phyloP scores from a whole-genome alignment of 2,797 vertebrate species.

The Poecilia wingei region DNA sequence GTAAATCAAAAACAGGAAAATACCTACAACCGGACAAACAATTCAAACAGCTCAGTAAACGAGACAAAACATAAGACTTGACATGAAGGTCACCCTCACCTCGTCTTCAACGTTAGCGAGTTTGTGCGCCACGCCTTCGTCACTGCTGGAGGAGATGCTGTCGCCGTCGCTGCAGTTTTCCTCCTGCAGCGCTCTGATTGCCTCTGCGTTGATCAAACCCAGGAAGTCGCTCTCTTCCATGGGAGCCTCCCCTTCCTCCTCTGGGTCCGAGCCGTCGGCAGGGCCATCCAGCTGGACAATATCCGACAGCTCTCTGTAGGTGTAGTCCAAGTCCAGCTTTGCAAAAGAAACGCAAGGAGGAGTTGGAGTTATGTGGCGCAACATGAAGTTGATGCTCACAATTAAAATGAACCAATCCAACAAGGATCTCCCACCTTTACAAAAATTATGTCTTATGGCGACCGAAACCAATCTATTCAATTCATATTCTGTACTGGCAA shows the following conservation, averaged over 20 bases:
- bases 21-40: neutral
- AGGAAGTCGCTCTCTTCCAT: slow-evolving; percentile 87
- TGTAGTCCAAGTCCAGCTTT: slow-evolving; percentile 75
- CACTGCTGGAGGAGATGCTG: slow-evolving; percentile 79
- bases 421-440: too few species aligned
- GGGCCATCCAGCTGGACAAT: slow-evolving; percentile 92
- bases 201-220: slow-evolving; percentile 85
- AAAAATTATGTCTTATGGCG: slow-evolving; percentile 10
- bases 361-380: neutral
- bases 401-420: too few species aligned
- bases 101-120: slow-evolving; percentile 83
- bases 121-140: slow-evolving; percentile 74
- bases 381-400: neutral
- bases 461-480: slow-evolving; percentile 18
- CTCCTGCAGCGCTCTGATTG: slow-evolving; percentile 87
- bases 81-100: slow-evolving; percentile 42
- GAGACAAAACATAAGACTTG: neutral
- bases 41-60: neutral
- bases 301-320: slow-evolving; percentile 78
- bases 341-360: slow-evolving; percentile 8
- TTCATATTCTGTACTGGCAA: slow-evolving; percentile 40
- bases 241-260: slow-evolving; percentile 72
- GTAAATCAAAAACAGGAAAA: neutral
- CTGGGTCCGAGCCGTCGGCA: slow-evolving; percentile 84
- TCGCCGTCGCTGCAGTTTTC: slow-evolving; percentile 82